phyloP scores from a whole-genome alignment of 2,113 vertebrate species.

The Ondatra zibethicus region DNA sequence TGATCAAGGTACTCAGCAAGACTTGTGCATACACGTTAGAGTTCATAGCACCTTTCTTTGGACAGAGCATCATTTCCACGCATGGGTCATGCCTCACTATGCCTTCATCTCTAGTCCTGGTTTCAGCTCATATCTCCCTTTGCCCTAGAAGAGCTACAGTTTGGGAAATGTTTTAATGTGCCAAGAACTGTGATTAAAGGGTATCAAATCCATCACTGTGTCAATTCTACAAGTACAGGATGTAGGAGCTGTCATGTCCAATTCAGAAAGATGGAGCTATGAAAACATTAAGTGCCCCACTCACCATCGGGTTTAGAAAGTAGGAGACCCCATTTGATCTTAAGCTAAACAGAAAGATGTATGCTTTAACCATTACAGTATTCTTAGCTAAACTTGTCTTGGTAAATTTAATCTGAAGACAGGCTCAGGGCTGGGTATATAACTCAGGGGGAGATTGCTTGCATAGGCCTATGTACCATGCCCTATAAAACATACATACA shows the following conservation, averaged over 20 bases:
- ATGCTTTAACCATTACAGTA: not conserved
- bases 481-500: not conserved
- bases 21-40: fast-evolving
- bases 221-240: not conserved
- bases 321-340: not conserved
- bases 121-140: not conserved
- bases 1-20: not conserved
- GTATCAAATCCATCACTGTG: not conserved
- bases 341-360: not conserved
- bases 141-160: not conserved
- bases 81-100: not conserved
- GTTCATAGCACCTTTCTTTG: not conserved
- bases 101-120: not conserved
- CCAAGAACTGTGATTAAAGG: not conserved
- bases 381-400: not conserved
- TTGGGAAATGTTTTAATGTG: not conserved
- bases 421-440: too few relatives aligned
- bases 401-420: not conserved
- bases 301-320: not conserved
- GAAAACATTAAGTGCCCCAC: not conserved
- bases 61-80: not conserved
- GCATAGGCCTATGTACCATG: not conserved
- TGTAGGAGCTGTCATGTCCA: not conserved
- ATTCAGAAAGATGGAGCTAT: not conserved
- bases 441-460: not conserved